phyloP scores from a whole-genome alignment of 1,140 invertebrate species.

The Euura lappo region DNA sequence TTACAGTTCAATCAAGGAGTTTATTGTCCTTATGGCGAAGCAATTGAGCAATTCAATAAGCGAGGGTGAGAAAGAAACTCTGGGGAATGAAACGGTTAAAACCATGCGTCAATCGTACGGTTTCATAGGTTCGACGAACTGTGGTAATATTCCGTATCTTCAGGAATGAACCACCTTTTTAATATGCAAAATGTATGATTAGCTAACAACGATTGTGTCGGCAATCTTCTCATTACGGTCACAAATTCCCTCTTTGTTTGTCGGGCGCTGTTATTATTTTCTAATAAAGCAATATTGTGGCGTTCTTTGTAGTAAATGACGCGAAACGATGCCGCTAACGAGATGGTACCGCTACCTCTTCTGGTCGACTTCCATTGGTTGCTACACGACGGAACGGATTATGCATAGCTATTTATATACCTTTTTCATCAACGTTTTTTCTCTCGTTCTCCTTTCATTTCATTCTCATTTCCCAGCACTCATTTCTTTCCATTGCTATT shows the following conservation, averaged over 20 bases:
- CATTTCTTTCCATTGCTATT: neutral
- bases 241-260: slow-evolving; percentile 39
- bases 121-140: neutral
- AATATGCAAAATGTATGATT: neutral
- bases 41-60: too few relatives aligned
- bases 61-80: too few relatives aligned
- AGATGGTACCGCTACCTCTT: slow-evolving; percentile 25
- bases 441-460: neutral
- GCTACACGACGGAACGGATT: neutral
- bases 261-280: slow-evolving; percentile 41
- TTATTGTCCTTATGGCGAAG: too few relatives aligned
- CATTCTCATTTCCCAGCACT: neutral
- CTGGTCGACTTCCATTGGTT: slow-evolving; percentile 11
- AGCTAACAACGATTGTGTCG: slow-evolving; percentile 2
- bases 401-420: neutral
- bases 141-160: neutral
- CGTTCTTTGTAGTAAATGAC: slow-evolving; percentile 36
- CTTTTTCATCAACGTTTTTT: neutral
- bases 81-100: neutral
- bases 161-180: neutral
- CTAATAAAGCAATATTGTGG: slow-evolving; percentile 45
- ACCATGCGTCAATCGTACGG: neutral
- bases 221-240: slow-evolving; percentile 5
- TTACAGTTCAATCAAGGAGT: too few relatives aligned
- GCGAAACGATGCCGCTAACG: slow-evolving; percentile 42